Evolutionary conservation across 2,113 vertebrate genomes (phyloP), one percentile per base, ranked within the genome.

Genomic region (Heterotis niloticus): DNA sequence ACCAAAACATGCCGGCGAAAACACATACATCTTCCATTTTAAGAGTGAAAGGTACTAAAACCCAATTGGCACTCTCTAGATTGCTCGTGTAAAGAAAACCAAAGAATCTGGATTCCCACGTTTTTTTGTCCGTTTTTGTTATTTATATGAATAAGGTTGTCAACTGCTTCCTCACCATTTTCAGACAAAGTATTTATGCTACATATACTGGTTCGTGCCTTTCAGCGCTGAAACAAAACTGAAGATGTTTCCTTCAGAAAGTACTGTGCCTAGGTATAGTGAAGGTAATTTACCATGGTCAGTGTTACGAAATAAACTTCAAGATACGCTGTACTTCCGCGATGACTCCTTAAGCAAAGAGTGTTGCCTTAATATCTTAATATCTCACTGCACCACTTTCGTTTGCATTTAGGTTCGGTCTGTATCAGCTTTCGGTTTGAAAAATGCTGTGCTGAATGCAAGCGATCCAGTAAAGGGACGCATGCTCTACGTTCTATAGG

Each of bases 31-130:
- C 7, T n/a, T 56, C 52, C 71, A 20, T 62, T 24, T 71, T 59
- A 52, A 26, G 57, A 64, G 44, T 44, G 51, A 80, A 80, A 65
- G 71, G 78, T 80, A 80, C 71, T 64, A 62, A 80, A 52, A 67
- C 66, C 23, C 29, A 34, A 64, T 11, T 29, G 60, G 44, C 59
- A 13, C 72, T 62, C 34, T 65, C 5, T 59, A 64, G 62, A 34
- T 64, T 28, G 16, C 64, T 52, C 11, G 34, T 75, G 20, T 66
- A 54, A 17, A 34, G 34, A 72, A 66, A 20, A 34, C 59, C 62
- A 29, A 66, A 75, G 62, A 75, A 44, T 62, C 34, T 34, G 11
- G 77, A 56, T 70, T 71, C 12, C 56, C 66, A 71, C 65, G n/a
- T 59, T n/a, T 54, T n/a, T 54, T 71, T 51, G 66, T 51, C 23